Percentiles rank a stretch among this genome's conserved stretches.
These are phyloP conservation scores for Glaucomys volans DNA, from an alignment of 2,113 vertebrate species.

Conservation along the genomic window DNA sequence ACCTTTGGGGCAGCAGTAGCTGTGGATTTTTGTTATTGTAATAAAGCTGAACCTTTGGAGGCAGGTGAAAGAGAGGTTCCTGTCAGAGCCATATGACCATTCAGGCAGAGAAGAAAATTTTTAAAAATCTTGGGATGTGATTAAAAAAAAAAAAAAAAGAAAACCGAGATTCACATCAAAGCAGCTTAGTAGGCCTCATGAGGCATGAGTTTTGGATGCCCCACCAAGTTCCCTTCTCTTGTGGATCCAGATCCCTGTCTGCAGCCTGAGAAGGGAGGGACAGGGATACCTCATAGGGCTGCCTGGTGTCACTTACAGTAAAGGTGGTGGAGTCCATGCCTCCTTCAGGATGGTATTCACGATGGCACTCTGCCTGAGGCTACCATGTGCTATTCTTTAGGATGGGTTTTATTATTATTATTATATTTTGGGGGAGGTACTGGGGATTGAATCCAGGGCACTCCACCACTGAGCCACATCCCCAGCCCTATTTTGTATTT, in stretches of 20 bases:
- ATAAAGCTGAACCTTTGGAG: background rate
- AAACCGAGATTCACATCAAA: background rate
- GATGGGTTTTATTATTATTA: no score
- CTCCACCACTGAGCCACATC: no score
- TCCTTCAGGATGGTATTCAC: background rate
- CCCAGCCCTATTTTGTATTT: no score
- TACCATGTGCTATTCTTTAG: background rate
- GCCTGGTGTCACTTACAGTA: background rate
- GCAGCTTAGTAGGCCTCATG: background rate
- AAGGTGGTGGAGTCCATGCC: accelerated
- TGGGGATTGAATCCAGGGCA: no score
- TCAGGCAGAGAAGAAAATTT: background rate
- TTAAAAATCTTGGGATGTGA: background rate
- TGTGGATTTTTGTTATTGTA: background rate
- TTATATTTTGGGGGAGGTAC: no score
- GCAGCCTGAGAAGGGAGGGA: background rate
- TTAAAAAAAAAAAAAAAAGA: conserved; percentile 21
- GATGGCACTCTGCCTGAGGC: background rate
- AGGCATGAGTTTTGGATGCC: background rate
- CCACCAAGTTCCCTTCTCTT: background rate
- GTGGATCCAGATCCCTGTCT: background rate
- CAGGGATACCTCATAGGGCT: background rate
- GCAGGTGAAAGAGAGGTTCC: background rate
- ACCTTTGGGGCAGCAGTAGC: background rate
- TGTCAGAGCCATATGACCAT: background rate